Evolutionary conservation across 1,140 invertebrate genomes (phyloP), one percentile per base, ranked within the genome.

Genomic region (Scaptodrosophila lebanonensis): DNA sequence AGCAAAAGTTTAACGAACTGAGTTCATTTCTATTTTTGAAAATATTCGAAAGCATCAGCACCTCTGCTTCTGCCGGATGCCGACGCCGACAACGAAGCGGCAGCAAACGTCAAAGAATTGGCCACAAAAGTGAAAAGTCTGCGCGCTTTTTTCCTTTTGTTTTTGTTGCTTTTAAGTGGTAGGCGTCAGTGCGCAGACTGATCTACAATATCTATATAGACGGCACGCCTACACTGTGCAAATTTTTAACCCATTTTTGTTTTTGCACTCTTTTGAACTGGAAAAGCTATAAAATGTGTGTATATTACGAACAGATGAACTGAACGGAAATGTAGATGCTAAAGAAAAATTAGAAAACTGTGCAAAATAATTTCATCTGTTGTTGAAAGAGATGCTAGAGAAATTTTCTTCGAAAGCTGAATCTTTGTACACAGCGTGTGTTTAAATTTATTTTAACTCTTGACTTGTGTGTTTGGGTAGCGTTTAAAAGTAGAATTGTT

Each of bases 21-120:
- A 86, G 84, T 86, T 86, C 84, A 86, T 86, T 86, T 86, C 84
- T 86, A 86, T 86, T 86, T 86, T 86, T 83, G 82, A 75, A 82
- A 50, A 71, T 8, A 82, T 82, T 66, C 75, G 61, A 79, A 66
- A 82, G 71, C 60, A 69, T 43, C 22, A 38, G 35, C 32, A 59
- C 50, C 45, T 45, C 44, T 44, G 42, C 36, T 36, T 43, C 63
- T 39, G 39, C 40, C 12, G 35, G n/a, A 32, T 18, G 32, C 32
- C 60, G 27, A 36, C 44, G 40, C 45, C 29, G 47, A n/a, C 32
- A 33, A 9, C 3, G 12, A 33, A 5, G 32, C 5, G 2, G 15
- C 9, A n/a, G n/a, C n/a, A n/a, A n/a, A n/a, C n/a, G n/a, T n/a
- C n/a, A n/a, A 38, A 38, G 35, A 13, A 13, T 16, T 38, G 35